Evolutionary conservation across 2,113 vertebrate species (phyloP).

Genomic region (Pteruthius melanotis): DNA sequence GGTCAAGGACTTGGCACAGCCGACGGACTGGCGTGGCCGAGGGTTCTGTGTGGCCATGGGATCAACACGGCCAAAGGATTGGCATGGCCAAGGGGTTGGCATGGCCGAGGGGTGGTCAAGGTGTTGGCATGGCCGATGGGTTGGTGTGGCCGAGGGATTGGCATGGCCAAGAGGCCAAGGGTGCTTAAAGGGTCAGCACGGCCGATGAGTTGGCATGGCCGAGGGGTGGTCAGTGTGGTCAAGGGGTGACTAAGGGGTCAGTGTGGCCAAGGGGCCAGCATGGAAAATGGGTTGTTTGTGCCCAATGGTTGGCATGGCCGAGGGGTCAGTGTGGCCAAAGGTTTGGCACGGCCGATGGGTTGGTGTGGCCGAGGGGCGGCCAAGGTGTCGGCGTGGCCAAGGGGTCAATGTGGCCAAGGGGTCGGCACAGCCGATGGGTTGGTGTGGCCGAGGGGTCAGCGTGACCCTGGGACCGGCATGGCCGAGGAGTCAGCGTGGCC

Average conservation of each 20-base stretch:
- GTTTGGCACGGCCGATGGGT: neutral
- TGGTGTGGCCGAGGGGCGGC: neutral
- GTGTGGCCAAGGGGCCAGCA: neutral
- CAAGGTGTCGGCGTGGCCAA: neutral
- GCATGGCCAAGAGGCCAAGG: too few species aligned
- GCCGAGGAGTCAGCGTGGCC: neutral
- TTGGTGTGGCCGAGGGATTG: neutral
- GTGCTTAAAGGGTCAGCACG: fast-evolving
- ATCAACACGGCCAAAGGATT: neutral
- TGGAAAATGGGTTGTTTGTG: too few species aligned
- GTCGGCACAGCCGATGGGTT: too few species aligned
- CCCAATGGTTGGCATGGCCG: neutral
- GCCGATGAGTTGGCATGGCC: neutral
- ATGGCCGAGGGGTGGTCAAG: too few species aligned
- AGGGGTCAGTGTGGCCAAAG: neutral
- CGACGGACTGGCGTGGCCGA: fast-evolving
- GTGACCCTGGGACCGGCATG: too few species aligned
- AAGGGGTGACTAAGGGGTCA: neutral
- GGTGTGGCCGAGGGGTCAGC: too few species aligned
- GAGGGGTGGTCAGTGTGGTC: too few species aligned
- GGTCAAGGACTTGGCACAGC: neutral
- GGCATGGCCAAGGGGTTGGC: too few species aligned
- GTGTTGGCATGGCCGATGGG: neutral
- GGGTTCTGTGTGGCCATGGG: fast-evolving
- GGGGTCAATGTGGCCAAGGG: too few species aligned